Base-by-base conservation (phyloP, 2,888 invertebrate genomes). In the Drosophila percnosoma region DNA sequence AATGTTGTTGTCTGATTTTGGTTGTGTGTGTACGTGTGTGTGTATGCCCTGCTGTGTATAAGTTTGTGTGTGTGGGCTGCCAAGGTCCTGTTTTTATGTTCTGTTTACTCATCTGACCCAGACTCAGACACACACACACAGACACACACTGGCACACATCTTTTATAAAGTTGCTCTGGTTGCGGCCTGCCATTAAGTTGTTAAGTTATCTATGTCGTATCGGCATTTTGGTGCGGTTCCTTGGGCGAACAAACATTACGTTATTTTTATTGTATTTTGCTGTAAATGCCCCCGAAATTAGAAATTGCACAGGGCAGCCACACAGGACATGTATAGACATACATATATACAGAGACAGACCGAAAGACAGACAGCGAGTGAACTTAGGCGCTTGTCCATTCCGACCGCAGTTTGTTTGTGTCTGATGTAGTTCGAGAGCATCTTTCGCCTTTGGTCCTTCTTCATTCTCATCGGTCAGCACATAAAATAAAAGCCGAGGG, bases 141-240 rank as follows among this genome's bases (percentile, higher is more conserved):
- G 4, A 29, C 29, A 8, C 6, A 45, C 4, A 15, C 7, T 52
- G 33, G n/a, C n/a, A n/a, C 40, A 21, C 24, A 55, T 21, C 75
- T 74, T 51, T 57, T 67, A 42, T 67, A 69, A 72, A 76, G 70
- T 78, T 87, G 73, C 73, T 78, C 76, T 70, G 67, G 45, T 72
- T 87, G 82, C 80, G 87, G 89, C 71, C 74, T 77, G 78, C 89
- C 89, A 87, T 90, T 88, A 87, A 87, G 90, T 90, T 90, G 87
- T 87, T 88, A 90, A 87, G 89, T 86, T 90, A 86, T 89, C 87
- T 81, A 64, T 76, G 90, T 73, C 63, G 74, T 81, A 87, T 90
- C 73, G 87, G 77, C 79, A 89, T 75, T 84, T 72, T 60, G 74
- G 73, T 87, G 87, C 70, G 84, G 87, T 71, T 66, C 36, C 34